phyloP scores from a whole-genome alignment of 2,113 vertebrate genomes.

The Amphiprion ocellaris region DNA sequence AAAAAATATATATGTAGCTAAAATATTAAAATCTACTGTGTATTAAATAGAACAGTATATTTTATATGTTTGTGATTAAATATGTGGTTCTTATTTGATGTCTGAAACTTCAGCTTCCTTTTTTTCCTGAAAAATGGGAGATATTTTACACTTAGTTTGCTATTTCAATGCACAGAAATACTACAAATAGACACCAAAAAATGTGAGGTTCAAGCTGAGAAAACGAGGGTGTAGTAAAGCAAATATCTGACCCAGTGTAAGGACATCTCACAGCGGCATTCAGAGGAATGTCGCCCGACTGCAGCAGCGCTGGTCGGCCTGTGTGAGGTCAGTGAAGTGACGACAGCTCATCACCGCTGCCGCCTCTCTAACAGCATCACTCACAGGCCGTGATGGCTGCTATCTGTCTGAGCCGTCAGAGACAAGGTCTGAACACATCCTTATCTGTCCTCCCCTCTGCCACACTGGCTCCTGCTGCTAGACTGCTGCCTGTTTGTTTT shows the following conservation, averaged over 20 bases:
- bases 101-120: no score
- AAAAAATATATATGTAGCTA: no score
- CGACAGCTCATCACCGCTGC: constrained; percentile 36
- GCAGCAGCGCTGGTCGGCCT: background rate
- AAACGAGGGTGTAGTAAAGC: background rate
- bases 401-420: constrained; percentile 63
- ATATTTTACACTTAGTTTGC: no score
- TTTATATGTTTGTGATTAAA: no score
- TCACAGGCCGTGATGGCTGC: constrained; percentile 11
- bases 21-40: no score
- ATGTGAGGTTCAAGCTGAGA: background rate
- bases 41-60: no score
- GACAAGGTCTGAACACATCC: constrained; percentile 61
- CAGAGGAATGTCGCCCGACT: constrained; percentile 11
- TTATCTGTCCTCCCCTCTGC: constrained; percentile 59
- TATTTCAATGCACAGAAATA: no score
- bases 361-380: constrained; percentile 37
- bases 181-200: no score
- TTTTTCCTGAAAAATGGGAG: no score
- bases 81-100: no score
- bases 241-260: background rate
- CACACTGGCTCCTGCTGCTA: constrained; percentile 45
- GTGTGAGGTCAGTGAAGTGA: constrained; percentile 2
- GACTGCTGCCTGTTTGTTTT: constrained; percentile 13
- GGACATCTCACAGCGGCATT: no score